A percentile compares a stretch with the other conserved stretches of the same genome.
phyloP scores from a whole-genome alignment of 2,888 invertebrate species.

The Electrophaes corylata region DNA sequence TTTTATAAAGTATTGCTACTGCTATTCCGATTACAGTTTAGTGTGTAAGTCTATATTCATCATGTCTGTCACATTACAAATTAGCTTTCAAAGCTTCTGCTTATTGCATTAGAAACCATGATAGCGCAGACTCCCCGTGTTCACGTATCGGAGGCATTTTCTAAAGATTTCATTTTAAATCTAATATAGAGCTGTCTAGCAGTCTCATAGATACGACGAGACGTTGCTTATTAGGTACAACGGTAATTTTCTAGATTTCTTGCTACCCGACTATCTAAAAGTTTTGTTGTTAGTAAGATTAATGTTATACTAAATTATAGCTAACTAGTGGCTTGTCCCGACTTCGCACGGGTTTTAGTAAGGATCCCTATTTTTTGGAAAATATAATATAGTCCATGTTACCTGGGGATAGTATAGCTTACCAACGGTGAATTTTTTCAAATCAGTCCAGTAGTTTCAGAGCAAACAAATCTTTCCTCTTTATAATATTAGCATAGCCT shows the following conservation, averaged over 20 bases:
- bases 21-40: neutral
- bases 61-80: slow-evolving; percentile 36
- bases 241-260: neutral
- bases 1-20: slow-evolving; percentile 8
- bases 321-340: too few species aligned
- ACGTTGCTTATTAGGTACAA: slow-evolving; percentile 5
- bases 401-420: too few species aligned
- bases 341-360: too few species aligned
- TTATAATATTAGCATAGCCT: too few species aligned
- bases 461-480: too few species aligned
- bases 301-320: too few species aligned
- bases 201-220: slow-evolving; percentile 9
- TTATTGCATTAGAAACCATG: slow-evolving; percentile 37
- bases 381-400: too few species aligned
- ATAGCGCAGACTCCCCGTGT: slow-evolving; percentile 26
- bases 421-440: too few species aligned
- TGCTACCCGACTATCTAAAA: neutral
- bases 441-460: too few species aligned
- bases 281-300: too few species aligned
- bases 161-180: slow-evolving; percentile 22
- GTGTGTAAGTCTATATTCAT: slow-evolving; percentile 24
- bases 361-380: too few species aligned
- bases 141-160: slow-evolving; percentile 31
- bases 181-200: slow-evolving; percentile 9
- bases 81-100: slow-evolving; percentile 39